Conservation (phyloP, 1,140 invertebrate genomes). For the Drosophila nikananu region DNA sequence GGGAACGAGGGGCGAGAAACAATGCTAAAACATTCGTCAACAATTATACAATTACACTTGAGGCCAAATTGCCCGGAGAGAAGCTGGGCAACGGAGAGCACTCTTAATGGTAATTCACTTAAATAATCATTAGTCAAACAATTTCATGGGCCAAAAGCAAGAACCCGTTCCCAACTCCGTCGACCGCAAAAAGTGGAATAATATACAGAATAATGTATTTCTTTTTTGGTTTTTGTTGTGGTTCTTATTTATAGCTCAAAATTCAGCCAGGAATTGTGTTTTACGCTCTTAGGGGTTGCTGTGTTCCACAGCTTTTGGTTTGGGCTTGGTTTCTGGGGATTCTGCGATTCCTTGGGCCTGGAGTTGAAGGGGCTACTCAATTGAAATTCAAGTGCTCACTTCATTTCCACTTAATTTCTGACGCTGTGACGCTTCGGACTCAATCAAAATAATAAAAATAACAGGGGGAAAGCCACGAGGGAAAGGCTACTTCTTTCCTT, state of each 20-base stretch:
- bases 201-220: conserved; percentile 47
- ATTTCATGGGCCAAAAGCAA: conserved; percentile 36
- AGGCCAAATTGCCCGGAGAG: conserved; percentile 35
- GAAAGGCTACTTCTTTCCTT: not conserved
- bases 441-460: conserved; percentile 48
- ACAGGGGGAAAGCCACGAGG: not conserved
- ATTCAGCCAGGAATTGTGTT: conserved; percentile 24
- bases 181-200: conserved; percentile 47
- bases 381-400: conserved; percentile 69
- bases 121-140: conserved; percentile 81
- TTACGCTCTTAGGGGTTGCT: conserved; percentile 24
- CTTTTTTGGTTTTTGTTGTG: conserved; percentile 10
- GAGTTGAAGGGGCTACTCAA: conserved; percentile 37
- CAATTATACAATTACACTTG: conserved; percentile 76
- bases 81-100: conserved; percentile 12
- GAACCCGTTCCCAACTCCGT: conserved; percentile 29
- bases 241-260: conserved; percentile 46
- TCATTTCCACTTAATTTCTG: conserved; percentile 62
- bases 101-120: conserved; percentile 81
- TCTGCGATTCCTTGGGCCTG: conserved; percentile 6
- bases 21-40: conserved; percentile 64
- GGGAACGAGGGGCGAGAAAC: conserved; percentile 31
- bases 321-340: not conserved
- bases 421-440: conserved; percentile 48
- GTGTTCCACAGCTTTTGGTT: conserved; percentile 14